These are phyloP conservation scores for Luffia ferchaultella DNA, from an alignment of 2,888 invertebrate species.

Conservation along the genomic window DNA sequence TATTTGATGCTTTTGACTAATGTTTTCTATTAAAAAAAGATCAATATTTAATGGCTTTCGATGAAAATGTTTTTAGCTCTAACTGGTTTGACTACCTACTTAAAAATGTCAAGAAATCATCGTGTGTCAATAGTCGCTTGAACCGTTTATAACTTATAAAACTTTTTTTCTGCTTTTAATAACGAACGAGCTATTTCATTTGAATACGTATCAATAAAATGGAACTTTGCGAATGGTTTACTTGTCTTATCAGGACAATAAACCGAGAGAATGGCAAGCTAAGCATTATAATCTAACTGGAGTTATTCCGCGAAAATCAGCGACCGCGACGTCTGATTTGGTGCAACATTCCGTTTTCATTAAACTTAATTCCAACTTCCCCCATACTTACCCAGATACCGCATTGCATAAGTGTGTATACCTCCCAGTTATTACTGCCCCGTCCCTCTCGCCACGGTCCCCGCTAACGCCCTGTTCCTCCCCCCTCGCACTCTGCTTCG, in stretches of 20 bases:
- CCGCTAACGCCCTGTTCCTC: neutral
- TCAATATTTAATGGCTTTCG: too few species aligned
- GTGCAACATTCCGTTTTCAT: neutral
- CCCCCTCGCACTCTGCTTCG: constrained; percentile 22
- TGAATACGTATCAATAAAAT: neutral
- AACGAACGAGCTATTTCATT: neutral
- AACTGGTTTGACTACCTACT: too few species aligned
- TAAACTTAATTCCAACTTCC: neutral
- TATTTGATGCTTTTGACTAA: too few species aligned
- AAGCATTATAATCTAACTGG: neutral
- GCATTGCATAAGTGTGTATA: neutral
- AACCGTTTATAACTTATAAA: too few species aligned
- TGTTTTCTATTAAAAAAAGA: too few species aligned
- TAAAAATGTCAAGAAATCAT: too few species aligned
- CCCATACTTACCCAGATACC: neutral
- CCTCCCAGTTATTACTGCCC: constrained; percentile 3
- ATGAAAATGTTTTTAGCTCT: too few species aligned
- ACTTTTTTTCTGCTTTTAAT: too few species aligned
- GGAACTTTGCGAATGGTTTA: neutral
- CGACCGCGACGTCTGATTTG: neutral
- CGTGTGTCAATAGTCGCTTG: too few species aligned
- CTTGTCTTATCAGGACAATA: neutral
- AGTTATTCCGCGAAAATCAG: neutral
- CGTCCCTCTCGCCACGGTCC: constrained; percentile 8
- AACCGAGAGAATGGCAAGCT: neutral